Evolutionary conservation across 2,113 vertebrate genomes (phyloP).

Genomic region (Pygoscelis antarcticus): DNA sequence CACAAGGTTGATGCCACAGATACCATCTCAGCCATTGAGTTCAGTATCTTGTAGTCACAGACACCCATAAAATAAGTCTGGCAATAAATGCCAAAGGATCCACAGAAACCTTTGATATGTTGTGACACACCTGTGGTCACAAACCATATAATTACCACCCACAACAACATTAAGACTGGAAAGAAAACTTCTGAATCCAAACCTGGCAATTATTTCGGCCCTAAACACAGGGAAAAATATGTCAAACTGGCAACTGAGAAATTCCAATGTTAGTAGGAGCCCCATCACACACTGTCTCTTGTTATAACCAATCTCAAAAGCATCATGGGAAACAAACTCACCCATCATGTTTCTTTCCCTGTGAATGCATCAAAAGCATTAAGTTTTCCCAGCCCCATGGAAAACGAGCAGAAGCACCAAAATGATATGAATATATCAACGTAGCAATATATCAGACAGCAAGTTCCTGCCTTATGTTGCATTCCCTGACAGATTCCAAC

Average conservation of each 20-base stretch:
- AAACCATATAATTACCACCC: background rate
- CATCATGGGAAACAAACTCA: background rate
- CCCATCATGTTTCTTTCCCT: background rate
- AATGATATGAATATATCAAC: background rate
- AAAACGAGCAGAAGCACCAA: background rate
- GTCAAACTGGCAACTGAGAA: background rate
- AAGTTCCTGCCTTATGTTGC: background rate
- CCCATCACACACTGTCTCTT: background rate
- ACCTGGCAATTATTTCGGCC: background rate
- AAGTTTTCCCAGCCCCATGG: background rate
- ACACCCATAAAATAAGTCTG: background rate
- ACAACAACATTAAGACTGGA: background rate
- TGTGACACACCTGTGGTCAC: background rate
- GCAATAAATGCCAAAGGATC: background rate
- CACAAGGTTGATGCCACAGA: background rate
- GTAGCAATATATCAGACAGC: background rate
- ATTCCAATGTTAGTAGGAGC: background rate
- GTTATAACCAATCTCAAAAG: background rate
- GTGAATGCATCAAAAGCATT: background rate
- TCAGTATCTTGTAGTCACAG: background rate
- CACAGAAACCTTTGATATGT: background rate
- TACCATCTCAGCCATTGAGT: background rate
- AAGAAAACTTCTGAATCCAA: background rate
- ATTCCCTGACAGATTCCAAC: background rate
- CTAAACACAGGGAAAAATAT: background rate